Evolutionary conservation across 2,113 vertebrate species (phyloP).

Genomic region (Tachysurus fulvidraco): DNA sequence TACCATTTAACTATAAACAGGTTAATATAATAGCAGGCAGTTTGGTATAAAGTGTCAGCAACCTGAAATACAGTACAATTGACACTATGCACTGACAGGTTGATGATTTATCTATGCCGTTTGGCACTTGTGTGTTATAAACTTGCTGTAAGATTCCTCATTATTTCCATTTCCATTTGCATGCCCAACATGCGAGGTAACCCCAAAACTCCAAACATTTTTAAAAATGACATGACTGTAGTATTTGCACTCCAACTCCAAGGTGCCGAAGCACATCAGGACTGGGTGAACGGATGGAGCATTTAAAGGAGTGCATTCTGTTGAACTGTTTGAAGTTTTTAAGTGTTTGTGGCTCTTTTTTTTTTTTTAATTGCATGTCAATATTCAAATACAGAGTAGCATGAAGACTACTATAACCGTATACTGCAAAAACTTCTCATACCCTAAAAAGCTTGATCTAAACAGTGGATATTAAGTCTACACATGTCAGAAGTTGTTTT

Average conservation of each 20-base stretch:
- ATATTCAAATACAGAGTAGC: not conserved
- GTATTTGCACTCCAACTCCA: not conserved
- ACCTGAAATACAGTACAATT: not conserved
- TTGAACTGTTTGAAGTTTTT: not conserved
- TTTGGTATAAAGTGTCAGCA: not conserved
- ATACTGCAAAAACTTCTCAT: not conserved
- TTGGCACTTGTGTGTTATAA: not conserved
- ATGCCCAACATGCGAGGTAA: not conserved
- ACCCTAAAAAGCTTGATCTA: not conserved
- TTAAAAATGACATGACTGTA: not conserved
- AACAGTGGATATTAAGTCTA: not conserved
- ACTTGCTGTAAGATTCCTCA: not conserved
- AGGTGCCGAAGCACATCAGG: not conserved
- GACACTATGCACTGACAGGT: not conserved
- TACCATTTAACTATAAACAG: not conserved
- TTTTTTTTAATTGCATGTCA: not conserved
- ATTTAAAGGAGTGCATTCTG: constrained; percentile 2
- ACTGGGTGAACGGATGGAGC: not conserved
- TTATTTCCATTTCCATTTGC: not conserved
- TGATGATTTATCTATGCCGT: not conserved
- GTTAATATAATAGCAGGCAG: not conserved
- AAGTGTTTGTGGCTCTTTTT: not conserved
- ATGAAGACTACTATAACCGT: not conserved
- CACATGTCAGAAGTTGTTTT: not conserved
- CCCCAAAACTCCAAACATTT: not conserved